Base-by-base conservation (phyloP, 1,140 invertebrate genomes). In the Dreissena polymorpha region DNA sequence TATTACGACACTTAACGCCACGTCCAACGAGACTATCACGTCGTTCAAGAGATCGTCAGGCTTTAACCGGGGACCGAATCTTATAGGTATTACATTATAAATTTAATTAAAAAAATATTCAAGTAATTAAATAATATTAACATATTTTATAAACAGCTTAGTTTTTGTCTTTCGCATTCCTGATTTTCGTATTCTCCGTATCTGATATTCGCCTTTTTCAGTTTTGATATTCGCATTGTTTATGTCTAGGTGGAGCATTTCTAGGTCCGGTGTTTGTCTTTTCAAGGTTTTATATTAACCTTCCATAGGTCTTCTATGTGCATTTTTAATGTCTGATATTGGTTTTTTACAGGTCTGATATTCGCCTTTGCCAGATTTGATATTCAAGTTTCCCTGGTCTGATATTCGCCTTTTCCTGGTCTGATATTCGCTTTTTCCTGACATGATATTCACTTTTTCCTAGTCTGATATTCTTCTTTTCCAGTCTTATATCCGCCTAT, bases 41-140 rank as follows among this genome's bases (percentile, higher is more conserved):
- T 1, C 16, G 7, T 25, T 68, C 18, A 27, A 16, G 29, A 68
- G 25, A 25, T n/a, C 18, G 16, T 16, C 16, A 25, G 67, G 67
- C 18, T 7, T 21, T 5, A 39, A 7, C 67, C 18, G 25, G 14
- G 67, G 67, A 27, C 23, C 67, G 25, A 68, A 68, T 25, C 67
- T 68, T 18, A 1, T 68, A 25, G 67, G 67, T 68, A 68, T 39
- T 39, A 39, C 2, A 68, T n/a, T n/a, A 68, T 68, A 5, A 68
- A 16, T 39, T 16, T 18, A n/a, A 27, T 7, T 21, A 68, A 2
- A 2, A 39, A 27, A 10, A 68, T 68, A 27, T 6, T 68, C 6
- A 27, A 5, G 16, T 25, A 18, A 21, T 25, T 2, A 27, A 7
- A 27, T 68, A 21, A 68, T 21, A 21, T 27, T 10, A 27, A 68